Conservation (phyloP, 2,888 invertebrate species). For the Thymelicus sylvestris region DNA sequence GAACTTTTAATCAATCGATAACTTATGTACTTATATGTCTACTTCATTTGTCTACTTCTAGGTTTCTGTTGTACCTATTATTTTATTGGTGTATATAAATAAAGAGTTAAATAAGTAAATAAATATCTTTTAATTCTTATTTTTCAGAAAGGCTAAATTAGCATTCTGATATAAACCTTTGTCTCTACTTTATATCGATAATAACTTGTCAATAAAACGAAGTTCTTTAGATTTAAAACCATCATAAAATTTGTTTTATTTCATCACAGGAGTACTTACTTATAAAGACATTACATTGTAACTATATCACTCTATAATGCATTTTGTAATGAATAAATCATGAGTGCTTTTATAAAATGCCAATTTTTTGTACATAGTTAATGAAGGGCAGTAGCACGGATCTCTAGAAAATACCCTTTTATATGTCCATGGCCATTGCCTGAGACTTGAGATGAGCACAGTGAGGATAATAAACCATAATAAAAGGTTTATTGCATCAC, state of each 20-base stretch:
- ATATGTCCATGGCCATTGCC: too few relatives aligned
- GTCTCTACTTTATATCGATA: conserved; percentile 8
- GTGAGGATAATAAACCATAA: too few relatives aligned
- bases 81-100: too few relatives aligned
- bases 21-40: too few relatives aligned
- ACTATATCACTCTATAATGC: not conserved
- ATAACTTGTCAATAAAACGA: conserved; percentile 5
- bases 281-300: conserved; percentile 17
- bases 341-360: not conserved
- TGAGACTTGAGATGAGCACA: too few relatives aligned
- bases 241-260: conserved; percentile 18
- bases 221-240: conserved; percentile 18
- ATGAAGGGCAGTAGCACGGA: not conserved
- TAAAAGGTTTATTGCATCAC: too few relatives aligned
- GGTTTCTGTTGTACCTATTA: too few relatives aligned
- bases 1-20: too few relatives aligned
- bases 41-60: too few relatives aligned
- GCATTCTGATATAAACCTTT: not conserved
- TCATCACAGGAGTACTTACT: not conserved
- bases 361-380: not conserved
- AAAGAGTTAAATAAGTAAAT: too few relatives aligned
- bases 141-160: too few relatives aligned
- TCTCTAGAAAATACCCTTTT: not conserved
- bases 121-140: too few relatives aligned
- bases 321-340: conserved; percentile 14